Evolutionary conservation across 2,888 invertebrate species (phyloP).

Genomic region (Beris chalybata): DNA sequence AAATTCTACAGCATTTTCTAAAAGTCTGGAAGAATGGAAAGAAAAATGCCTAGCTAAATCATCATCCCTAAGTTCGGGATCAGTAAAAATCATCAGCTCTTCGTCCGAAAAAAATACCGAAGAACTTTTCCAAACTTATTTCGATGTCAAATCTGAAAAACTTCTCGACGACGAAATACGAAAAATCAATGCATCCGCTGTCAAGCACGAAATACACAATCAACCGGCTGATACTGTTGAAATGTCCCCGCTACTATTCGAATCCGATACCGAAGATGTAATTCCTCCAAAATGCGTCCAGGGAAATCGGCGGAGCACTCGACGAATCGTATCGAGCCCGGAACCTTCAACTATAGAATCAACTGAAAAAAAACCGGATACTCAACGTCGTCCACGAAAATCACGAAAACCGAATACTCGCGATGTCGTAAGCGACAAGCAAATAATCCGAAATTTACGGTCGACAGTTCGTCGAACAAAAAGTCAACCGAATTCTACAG

Average conservation of each 20-base stretch:
- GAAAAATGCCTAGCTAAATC: slow-evolving; percentile 29
- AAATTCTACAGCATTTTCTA: slow-evolving; percentile 45
- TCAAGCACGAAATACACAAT: neutral
- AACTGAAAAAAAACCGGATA: neutral
- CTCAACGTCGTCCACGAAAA: neutral
- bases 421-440: neutral
- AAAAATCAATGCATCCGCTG: slow-evolving; percentile 40
- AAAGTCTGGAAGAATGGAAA: slow-evolving; percentile 48
- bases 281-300: too few species aligned
- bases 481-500: neutral
- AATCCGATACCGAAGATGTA: slow-evolving; percentile 48
- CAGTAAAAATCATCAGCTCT: slow-evolving; percentile 39
- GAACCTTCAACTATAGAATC: neutral
- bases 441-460: neutral
- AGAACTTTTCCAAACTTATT: slow-evolving; percentile 43
- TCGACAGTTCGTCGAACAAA: neutral
- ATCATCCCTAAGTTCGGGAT: slow-evolving; percentile 38
- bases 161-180: slow-evolving; percentile 35
- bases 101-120: slow-evolving; percentile 46
- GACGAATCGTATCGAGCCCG: neutral
- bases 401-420: neutral
- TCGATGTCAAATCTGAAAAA: slow-evolving; percentile 32
- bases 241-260: slow-evolving; percentile 53
- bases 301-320: too few species aligned
- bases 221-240: slow-evolving; percentile 37